Percentiles rank a stretch among this genome's conserved stretches.
Conservation (phyloP, 2,797 vertebrate genomes). For the Lemur catta region DNA sequence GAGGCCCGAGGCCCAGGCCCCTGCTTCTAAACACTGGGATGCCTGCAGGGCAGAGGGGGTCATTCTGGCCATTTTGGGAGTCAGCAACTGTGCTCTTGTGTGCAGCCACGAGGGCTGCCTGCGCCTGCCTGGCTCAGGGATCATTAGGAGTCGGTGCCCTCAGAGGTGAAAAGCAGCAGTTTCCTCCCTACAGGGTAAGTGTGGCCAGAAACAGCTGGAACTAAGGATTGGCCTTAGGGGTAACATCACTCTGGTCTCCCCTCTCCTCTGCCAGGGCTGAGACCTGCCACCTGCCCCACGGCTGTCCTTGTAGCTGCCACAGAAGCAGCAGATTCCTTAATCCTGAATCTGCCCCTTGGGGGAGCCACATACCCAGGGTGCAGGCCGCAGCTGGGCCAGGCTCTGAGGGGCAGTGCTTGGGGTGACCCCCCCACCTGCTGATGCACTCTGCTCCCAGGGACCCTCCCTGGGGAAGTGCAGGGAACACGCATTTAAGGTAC, state of each 20-base stretch:
- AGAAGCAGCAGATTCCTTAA: not conserved
- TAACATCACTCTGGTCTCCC: not conserved
- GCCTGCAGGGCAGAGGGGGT: not conserved
- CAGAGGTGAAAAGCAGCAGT: not conserved
- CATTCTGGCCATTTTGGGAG: not conserved
- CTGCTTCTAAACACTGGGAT: not conserved
- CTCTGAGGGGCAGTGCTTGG: not conserved
- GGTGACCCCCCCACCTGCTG: not conserved
- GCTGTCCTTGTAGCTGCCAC: not conserved
- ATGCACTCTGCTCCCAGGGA: not conserved
- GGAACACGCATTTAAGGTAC: not conserved
- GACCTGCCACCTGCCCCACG: not conserved
- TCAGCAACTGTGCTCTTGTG: not conserved
- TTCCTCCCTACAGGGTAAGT: not conserved
- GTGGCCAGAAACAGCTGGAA: not conserved
- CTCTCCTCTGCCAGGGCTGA: not conserved
- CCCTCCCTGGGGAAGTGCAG: not conserved
- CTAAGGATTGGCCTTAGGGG: not conserved
- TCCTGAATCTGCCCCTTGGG: not conserved
- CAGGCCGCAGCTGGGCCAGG: not conserved
- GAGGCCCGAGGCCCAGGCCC: not conserved
- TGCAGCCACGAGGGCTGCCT: not conserved
- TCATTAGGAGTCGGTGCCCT: accelerated
- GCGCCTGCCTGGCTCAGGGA: accelerated
- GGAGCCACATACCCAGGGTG: accelerated